Conservation (phyloP, 2,888 invertebrate species). For the Sinhomidia bicolor region DNA sequence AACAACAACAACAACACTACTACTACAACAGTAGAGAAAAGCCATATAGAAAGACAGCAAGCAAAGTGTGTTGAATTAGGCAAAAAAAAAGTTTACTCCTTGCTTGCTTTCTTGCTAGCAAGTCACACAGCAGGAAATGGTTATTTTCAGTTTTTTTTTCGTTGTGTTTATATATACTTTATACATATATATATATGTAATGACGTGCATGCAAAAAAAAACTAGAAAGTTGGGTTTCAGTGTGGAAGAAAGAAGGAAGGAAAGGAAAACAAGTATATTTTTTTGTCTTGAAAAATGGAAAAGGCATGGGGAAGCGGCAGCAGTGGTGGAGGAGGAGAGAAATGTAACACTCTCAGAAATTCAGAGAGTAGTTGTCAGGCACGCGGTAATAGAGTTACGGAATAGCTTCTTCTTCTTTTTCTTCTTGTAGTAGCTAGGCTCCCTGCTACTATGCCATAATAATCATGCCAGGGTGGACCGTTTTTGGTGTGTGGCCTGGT, state of each 20-base stretch:
- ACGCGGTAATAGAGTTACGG: conserved; percentile 70
- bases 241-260: conserved; percentile 13
- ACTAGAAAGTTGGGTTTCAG: no score
- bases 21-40: background rate
- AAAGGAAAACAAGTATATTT: conserved; percentile 24
- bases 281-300: conserved; percentile 50
- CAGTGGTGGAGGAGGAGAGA: conserved; percentile 34
- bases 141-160: conserved; percentile 66
- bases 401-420: no score
- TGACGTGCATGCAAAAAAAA: conserved; percentile 50
- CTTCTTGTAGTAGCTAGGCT: no score
- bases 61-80: conserved; percentile 49
- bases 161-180: conserved; percentile 49
- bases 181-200: no score
- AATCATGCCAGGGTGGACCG: conserved; percentile 29
- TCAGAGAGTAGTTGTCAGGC: conserved; percentile 63
- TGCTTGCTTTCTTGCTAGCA: conserved; percentile 50
- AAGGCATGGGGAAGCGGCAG: background rate
- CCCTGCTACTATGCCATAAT: conserved; percentile 62
- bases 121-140: conserved; percentile 70
- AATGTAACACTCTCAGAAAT: conserved; percentile 50
- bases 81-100: conserved; percentile 34
- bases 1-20: conserved; percentile 39
- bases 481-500: background rate
- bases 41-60: conserved; percentile 9